These are phyloP conservation scores for Eulemur rufifrons DNA, from an alignment of 2,113 vertebrate genomes.

Conservation along the genomic window DNA sequence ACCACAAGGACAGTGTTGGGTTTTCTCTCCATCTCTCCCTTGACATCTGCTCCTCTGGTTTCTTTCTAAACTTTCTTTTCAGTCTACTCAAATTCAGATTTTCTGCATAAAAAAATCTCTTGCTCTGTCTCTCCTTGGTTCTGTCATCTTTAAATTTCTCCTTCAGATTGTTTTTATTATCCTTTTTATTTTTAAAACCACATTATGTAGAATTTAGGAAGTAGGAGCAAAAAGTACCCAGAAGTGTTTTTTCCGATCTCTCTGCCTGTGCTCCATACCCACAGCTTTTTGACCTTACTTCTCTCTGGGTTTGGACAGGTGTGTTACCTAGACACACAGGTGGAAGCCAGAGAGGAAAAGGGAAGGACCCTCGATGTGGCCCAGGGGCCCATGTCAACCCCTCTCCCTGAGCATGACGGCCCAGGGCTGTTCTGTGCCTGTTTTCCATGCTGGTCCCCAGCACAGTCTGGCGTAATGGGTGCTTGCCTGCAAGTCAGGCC, in stretches of 20 bases:
- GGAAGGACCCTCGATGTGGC: not conserved
- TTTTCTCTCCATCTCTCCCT: not conserved
- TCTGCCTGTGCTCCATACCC: not conserved
- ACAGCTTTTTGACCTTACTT: not conserved
- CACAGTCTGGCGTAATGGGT: accelerated
- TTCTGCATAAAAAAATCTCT: not conserved
- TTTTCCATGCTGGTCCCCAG: not conserved
- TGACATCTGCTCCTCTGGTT: not conserved
- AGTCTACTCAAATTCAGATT: not conserved
- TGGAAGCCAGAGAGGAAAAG: not conserved
- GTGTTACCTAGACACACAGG: not conserved
- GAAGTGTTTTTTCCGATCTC: not conserved
- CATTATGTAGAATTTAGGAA: not conserved
- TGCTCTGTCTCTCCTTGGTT: not conserved
- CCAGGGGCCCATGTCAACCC: accelerated
- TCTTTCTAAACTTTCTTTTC: not conserved
- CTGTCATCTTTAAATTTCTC: not conserved
- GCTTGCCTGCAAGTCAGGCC: not conserved
- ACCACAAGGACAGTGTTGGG: not conserved
- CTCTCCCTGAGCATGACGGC: not conserved
- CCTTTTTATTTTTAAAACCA: not conserved
- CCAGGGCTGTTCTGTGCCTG: not conserved
- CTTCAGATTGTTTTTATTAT: not conserved
- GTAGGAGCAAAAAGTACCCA: not conserved
- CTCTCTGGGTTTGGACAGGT: not conserved